These are phyloP conservation scores for Promerops cafer DNA, from an alignment of 2,113 vertebrate genomes.

Conservation along the genomic window DNA sequence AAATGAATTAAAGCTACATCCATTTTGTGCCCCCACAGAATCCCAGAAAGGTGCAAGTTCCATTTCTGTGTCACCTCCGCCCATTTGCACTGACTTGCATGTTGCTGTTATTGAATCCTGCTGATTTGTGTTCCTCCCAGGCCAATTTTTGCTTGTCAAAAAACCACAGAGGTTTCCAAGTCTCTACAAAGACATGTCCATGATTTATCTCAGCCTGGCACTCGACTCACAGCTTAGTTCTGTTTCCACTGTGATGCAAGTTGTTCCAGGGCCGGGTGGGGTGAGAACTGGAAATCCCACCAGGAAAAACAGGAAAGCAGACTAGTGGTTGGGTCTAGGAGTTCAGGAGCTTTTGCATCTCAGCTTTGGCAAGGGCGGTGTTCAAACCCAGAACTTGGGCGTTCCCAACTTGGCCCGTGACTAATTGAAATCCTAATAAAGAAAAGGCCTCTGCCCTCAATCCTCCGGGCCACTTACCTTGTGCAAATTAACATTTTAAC, in stretches of 20 bases:
- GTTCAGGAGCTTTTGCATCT: not conserved
- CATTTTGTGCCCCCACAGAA: not conserved
- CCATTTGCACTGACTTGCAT: conserved; percentile 4
- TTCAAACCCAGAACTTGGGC: conserved; percentile 38
- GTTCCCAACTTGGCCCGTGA: conserved; percentile 56
- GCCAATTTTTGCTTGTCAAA: conserved; percentile 21
- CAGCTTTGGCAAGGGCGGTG: not conserved
- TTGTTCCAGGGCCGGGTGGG: not conserved
- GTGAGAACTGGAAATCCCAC: conserved; percentile 34
- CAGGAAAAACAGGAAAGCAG: conserved; percentile 29
- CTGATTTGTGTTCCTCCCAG: conserved; percentile 40
- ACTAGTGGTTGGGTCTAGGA: not conserved
- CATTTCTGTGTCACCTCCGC: not conserved
- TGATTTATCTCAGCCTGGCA: conserved; percentile 46
- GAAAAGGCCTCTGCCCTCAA: conserved; percentile 59
- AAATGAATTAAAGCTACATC: conserved; percentile 15
- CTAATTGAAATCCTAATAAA: conserved; percentile 72
- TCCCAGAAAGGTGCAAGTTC: not conserved
- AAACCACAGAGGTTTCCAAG: conserved; percentile 43
- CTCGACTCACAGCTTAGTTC: not conserved
- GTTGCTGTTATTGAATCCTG: conserved; percentile 34
- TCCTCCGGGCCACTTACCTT: conserved; percentile 61
- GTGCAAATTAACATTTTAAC: conserved; percentile 73
- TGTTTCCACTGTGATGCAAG: not conserved
- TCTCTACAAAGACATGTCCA: not conserved